Evolutionary conservation across 2,113 vertebrate genomes (phyloP).

Genomic region (Apteryx mantelli): DNA sequence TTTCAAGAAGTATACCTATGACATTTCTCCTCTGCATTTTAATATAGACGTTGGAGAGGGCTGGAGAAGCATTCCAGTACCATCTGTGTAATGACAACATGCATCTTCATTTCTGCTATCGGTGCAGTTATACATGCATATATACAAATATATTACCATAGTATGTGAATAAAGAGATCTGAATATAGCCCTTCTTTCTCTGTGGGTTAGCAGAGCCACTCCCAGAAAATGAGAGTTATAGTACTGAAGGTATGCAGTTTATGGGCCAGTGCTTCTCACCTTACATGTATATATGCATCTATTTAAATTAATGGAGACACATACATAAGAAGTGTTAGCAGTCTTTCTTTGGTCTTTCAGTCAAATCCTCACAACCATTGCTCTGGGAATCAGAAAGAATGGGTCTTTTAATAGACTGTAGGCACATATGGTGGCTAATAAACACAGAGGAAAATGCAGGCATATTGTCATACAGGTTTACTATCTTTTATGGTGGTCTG

Average conservation of each 20-base stretch:
- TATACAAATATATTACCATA: background rate
- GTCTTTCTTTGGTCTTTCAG: background rate
- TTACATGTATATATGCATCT: background rate
- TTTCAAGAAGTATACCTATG: slow-evolving; percentile 52
- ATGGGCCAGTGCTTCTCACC: background rate
- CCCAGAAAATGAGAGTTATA: background rate
- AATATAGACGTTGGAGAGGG: background rate
- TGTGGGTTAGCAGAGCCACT: background rate
- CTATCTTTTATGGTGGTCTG: background rate
- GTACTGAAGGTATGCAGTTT: background rate
- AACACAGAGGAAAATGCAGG: background rate
- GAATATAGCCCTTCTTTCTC: background rate
- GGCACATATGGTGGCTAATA: background rate
- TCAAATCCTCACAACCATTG: background rate
- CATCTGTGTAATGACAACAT: background rate
- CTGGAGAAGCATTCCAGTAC: background rate
- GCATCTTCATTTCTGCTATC: slow-evolving; percentile 28
- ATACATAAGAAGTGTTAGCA: background rate
- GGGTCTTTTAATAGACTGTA: background rate
- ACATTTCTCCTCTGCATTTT: slow-evolving; percentile 44
- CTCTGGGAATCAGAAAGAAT: background rate
- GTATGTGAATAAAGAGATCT: background rate
- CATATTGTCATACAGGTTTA: background rate
- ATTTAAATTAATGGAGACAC: background rate
- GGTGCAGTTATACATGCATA: background rate